These are phyloP conservation scores for Sebastes fasciatus DNA, from an alignment of 2,113 vertebrate genomes.

Conservation along the genomic window DNA sequence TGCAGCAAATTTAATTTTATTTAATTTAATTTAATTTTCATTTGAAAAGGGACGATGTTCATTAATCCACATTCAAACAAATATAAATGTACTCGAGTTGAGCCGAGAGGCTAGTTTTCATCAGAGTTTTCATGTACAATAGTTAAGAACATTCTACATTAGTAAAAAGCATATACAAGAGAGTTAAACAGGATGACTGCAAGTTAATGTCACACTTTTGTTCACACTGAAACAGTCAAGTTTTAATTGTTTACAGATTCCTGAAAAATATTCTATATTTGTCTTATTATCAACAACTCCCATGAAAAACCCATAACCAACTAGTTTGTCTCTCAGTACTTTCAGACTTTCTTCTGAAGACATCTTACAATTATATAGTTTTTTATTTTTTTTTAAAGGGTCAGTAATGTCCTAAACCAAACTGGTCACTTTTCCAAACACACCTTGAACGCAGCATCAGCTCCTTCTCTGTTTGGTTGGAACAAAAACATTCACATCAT, in stretches of 20 bases:
- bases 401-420: not conserved
- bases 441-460: constrained; percentile 1
- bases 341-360: not conserved
- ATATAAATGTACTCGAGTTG: no score
- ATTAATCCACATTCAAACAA: no score
- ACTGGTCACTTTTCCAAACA: not conserved
- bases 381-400: not conserved
- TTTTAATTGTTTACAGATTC: not conserved
- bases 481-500: not conserved
- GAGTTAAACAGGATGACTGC: no score
- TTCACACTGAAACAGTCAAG: not conserved
- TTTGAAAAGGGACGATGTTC: no score
- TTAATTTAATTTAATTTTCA: no score
- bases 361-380: not conserved
- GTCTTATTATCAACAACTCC: not conserved
- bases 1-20: not conserved
- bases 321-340: not conserved
- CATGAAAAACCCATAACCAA: not conserved
- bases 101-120: no score
- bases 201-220: not conserved
- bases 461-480: constrained; percentile 25
- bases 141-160: no score
- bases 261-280: not conserved
- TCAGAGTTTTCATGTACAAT: no score
- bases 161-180: no score